Conservation (phyloP, 2,113 vertebrate species). For the Neoarius graeffei region DNA sequence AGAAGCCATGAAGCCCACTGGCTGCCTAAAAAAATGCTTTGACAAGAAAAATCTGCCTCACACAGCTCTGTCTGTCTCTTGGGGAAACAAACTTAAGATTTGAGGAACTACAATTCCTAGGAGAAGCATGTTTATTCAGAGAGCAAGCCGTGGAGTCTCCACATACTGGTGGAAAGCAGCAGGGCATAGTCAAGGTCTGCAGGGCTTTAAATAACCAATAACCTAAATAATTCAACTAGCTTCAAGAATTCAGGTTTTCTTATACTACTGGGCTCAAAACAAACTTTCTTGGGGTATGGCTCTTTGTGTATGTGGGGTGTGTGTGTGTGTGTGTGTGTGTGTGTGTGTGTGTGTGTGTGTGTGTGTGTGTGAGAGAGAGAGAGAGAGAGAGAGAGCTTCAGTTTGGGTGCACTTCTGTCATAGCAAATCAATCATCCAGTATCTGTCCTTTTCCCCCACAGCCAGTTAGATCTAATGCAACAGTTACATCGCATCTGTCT, state of each 20-base stretch:
- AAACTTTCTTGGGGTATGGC: neutral
- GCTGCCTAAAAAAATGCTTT: neutral
- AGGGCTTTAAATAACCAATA: slow-evolving; percentile 18
- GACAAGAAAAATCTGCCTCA: neutral
- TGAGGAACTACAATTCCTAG: slow-evolving; percentile 17
- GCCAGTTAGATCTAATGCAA: slow-evolving; percentile 23
- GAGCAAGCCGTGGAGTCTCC: neutral
- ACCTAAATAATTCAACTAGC: slow-evolving; percentile 7
- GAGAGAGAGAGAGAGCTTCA: neutral
- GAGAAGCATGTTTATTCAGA: slow-evolving; percentile 14
- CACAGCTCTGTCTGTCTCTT: slow-evolving; percentile 13
- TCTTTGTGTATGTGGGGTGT: neutral
- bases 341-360: neutral
- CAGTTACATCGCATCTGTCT: neutral
- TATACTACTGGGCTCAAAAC: neutral
- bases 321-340: neutral
- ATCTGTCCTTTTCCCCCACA: slow-evolving; percentile 21
- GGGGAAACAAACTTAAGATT: slow-evolving; percentile 3
- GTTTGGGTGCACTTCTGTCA: slow-evolving; percentile 38
- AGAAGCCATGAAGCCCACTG: neutral
- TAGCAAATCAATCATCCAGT: slow-evolving; percentile 40
- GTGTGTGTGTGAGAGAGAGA: neutral
- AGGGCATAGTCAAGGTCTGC: neutral
- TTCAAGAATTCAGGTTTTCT: neutral
- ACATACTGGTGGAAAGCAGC: neutral